Percentiles rank a stretch among this genome's conserved stretches.
phyloP scores from a whole-genome alignment of 2,888 invertebrate genomes.

The Phengaris arion region DNA sequence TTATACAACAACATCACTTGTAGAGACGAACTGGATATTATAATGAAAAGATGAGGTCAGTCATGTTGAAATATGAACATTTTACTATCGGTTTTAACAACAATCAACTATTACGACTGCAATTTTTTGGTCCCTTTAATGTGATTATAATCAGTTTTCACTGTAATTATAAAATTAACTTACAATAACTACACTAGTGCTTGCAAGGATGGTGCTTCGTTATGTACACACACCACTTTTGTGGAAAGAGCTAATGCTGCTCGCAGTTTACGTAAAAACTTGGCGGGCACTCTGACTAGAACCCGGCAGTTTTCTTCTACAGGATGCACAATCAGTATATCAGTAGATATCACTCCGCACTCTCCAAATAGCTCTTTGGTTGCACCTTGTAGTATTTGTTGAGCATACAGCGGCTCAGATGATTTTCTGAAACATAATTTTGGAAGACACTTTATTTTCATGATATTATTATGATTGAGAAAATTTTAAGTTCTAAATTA shows the following conservation, averaged over 20 bases:
- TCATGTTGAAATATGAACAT: too few species aligned
- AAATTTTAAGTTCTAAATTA: too few species aligned
- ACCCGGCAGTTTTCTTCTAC: slow-evolving; percentile 36
- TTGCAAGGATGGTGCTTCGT: slow-evolving; percentile 46
- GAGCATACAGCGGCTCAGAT: slow-evolving; percentile 41
- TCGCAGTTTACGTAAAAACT: slow-evolving; percentile 40
- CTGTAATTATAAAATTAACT: slow-evolving; percentile 1
- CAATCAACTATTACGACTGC: too few species aligned
- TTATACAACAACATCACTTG: too few species aligned
- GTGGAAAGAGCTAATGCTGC: slow-evolving; percentile 46
- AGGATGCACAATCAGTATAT: slow-evolving; percentile 47
- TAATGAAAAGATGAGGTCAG: too few species aligned
- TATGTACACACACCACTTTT: slow-evolving; percentile 37
- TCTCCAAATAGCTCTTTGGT: slow-evolving; percentile 46
- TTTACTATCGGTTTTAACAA: too few species aligned
- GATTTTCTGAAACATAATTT: slow-evolving; percentile 33
- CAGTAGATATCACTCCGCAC: slow-evolving; percentile 46
- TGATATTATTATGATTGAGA: too few species aligned
- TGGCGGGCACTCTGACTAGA: slow-evolving; percentile 77
- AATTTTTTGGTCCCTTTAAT: neutral
- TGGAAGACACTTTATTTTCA: neutral
- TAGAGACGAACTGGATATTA: too few species aligned
- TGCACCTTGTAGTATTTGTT: slow-evolving; percentile 43
- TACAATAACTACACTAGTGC: slow-evolving; percentile 42
- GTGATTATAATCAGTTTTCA: neutral